Evolutionary conservation across 2,888 invertebrate genomes (phyloP).

Genomic region (Mantis religiosa): DNA sequence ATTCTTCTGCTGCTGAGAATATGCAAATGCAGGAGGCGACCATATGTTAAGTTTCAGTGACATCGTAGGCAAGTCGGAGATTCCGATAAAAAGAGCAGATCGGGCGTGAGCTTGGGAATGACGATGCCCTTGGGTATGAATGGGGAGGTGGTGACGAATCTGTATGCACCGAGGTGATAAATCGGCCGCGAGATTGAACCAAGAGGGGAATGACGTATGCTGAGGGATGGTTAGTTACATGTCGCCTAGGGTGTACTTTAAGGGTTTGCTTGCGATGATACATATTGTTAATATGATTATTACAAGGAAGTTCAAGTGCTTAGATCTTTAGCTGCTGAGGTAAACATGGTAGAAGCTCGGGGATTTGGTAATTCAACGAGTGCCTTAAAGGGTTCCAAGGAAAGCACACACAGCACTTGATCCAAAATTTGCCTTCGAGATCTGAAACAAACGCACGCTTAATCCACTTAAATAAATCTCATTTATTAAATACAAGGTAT

Average conservation of each 20-base stretch:
- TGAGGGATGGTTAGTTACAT: background rate
- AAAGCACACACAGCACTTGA: too few species aligned
- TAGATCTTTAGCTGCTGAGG: background rate
- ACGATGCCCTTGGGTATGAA: background rate
- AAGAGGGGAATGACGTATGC: background rate
- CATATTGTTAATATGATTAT: background rate
- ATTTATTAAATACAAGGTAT: too few species aligned
- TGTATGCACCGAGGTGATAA: slow-evolving; percentile 10
- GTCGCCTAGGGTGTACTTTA: background rate
- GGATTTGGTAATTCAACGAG: too few species aligned
- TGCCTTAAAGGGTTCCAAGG: too few species aligned
- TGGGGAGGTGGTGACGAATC: background rate
- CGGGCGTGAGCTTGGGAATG: background rate
- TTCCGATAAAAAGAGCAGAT: background rate
- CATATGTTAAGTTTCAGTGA: background rate
- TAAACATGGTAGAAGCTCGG: too few species aligned
- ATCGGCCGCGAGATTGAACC: slow-evolving; percentile 1
- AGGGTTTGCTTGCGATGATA: background rate
- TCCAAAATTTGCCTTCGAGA: too few species aligned
- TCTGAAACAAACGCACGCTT: too few species aligned
- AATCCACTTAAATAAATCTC: too few species aligned
- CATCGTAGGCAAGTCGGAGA: background rate
- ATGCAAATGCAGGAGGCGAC: background rate
- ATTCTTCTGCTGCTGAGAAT: background rate
- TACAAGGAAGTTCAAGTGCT: background rate